phyloP scores from a whole-genome alignment of 2,888 invertebrate genomes.

The Sclerodermus sp. region DNA sequence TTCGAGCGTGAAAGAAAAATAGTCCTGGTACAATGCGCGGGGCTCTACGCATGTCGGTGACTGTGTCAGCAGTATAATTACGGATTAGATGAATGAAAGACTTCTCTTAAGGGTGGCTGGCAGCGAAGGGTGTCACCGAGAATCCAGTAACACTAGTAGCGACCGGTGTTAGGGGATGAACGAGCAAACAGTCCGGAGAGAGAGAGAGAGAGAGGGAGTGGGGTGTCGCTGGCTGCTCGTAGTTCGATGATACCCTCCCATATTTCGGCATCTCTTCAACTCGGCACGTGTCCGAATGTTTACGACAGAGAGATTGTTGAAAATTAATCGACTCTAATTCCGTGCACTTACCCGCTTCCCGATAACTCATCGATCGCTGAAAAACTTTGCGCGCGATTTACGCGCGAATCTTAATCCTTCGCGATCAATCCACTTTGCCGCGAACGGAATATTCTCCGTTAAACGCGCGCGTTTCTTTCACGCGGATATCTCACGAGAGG shows the following conservation, averaged over 20 bases:
- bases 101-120: slow-evolving; percentile 26
- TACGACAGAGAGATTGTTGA: slow-evolving; percentile 19
- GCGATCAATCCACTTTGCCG: too few species aligned
- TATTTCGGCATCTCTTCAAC: slow-evolving; percentile 1
- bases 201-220: slow-evolving; percentile 6
- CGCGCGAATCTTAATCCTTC: too few species aligned
- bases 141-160: slow-evolving; percentile 29
- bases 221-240: slow-evolving; percentile 3
- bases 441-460: too few species aligned
- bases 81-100: slow-evolving; percentile 44
- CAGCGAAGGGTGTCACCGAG: slow-evolving; percentile 31
- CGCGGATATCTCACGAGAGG: too few species aligned
- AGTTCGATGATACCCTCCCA: background rate
- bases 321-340: slow-evolving; percentile 20
- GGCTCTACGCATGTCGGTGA: too few species aligned
- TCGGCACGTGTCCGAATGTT: slow-evolving; percentile 24
- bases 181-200: slow-evolving; percentile 21
- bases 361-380: too few species aligned
- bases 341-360: too few species aligned
- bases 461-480: too few species aligned
- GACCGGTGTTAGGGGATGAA: slow-evolving; percentile 29
- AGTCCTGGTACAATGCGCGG: too few species aligned
- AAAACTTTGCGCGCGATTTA: too few species aligned
- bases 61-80: slow-evolving; percentile 42
- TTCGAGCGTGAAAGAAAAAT: too few species aligned